Evolutionary conservation across 1,140 invertebrate genomes (phyloP).

Genomic region (Chrysomallon squamiferum): DNA sequence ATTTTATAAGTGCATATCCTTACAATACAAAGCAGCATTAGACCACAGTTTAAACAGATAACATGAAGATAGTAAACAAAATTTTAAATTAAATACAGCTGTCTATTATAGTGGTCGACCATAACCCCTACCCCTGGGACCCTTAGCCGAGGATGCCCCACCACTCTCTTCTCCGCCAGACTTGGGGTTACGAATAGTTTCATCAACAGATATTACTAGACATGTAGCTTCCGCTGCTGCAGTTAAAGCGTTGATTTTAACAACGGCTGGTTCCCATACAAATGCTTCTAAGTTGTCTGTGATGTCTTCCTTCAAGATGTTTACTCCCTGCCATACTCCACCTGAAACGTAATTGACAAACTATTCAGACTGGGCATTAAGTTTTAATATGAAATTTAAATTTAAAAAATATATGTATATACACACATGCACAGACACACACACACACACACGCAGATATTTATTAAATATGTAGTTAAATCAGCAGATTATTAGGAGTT

Average conservation of each 20-base stretch:
- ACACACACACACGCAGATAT: no score
- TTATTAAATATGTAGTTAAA: no score
- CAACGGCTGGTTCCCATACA: conserved; percentile 97
- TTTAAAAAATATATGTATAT: no score
- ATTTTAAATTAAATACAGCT: neutral
- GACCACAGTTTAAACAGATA: neutral
- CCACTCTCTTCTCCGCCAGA: conserved; percentile 42
- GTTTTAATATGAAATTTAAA: no score
- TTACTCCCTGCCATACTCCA: conserved; percentile 93
- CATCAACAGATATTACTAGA: conserved; percentile 95
- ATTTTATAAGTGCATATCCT: no score
- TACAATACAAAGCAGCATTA: no score
- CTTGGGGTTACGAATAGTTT: conserved; percentile 94
- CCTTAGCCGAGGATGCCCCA: conserved; percentile 25
- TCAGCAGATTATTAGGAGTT: no score
- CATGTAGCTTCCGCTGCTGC: conserved; percentile 96
- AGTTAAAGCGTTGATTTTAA: conserved; percentile 96
- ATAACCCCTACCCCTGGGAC: conserved; percentile 43
- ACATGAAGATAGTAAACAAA: neutral
- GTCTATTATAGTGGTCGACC: conserved; percentile 53
- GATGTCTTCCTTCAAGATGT: conserved; percentile 92
- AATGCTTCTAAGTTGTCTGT: conserved; percentile 92
- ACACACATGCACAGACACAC: no score
- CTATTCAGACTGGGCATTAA: conserved; percentile 5
- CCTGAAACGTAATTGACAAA: conserved; percentile 62